Conservation (phyloP, 2,113 vertebrate species). For the Tachycineta bicolor region DNA sequence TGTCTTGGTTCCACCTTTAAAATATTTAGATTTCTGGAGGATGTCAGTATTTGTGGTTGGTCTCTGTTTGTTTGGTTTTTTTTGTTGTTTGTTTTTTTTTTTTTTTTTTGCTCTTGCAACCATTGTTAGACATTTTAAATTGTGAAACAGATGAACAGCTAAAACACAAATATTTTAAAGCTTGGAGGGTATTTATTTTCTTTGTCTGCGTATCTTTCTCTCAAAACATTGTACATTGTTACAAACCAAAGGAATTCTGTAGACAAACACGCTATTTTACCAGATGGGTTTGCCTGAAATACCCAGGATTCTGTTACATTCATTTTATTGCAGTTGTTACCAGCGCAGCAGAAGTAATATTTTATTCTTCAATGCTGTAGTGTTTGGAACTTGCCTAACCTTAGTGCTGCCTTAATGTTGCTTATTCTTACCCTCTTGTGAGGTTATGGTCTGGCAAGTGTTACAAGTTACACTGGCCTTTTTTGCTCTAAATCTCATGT, state of each 20-base stretch:
- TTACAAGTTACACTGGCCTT: not conserved
- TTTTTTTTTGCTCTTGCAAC: not conserved
- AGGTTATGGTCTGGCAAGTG: not conserved
- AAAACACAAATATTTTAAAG: not conserved
- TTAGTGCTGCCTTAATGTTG: not conserved
- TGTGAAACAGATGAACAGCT: not conserved
- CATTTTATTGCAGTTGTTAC: not conserved
- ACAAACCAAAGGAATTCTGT: not conserved
- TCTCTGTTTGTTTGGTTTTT: not conserved
- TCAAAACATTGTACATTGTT: not conserved
- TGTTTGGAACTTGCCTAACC: not conserved
- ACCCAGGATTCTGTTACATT: not conserved
- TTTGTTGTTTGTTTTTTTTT: not conserved
- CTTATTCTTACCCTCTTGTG: not conserved
- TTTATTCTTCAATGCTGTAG: not conserved
- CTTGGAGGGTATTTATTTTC: not conserved
- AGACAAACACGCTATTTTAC: not conserved
- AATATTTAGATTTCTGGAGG: not conserved
- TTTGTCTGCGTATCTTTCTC: not conserved
- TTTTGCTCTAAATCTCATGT: not conserved
- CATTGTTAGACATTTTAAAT: not conserved
- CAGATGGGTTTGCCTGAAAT: not conserved
- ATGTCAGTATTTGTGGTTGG: not conserved
- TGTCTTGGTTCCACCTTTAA: not conserved
- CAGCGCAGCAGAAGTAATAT: not conserved